Evolutionary conservation across 2,113 vertebrate genomes (phyloP).

Genomic region (Otolemur garnettii): DNA sequence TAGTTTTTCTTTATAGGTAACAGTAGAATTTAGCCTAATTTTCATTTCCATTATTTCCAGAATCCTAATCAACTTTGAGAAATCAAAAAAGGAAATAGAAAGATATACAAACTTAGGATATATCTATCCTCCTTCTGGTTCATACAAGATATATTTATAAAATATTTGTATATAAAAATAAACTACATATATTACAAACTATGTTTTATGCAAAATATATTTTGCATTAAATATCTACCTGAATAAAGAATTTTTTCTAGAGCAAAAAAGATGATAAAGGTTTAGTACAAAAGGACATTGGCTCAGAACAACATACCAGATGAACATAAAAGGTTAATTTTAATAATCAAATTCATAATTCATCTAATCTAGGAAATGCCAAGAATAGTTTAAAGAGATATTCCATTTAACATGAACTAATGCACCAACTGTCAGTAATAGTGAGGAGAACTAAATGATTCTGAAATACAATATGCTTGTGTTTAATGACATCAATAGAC

Average conservation of each 20-base stretch:
- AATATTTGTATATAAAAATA: constrained; percentile 80
- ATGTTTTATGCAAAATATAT: constrained; percentile 64
- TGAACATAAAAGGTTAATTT: constrained; percentile 87
- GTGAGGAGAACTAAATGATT: constrained; percentile 92
- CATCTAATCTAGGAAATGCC: constrained; percentile 85
- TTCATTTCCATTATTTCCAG: constrained; percentile 65
- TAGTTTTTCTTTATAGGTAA: constrained; percentile 37
- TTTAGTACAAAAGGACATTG: constrained; percentile 84
- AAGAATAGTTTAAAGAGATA: constrained; percentile 86
- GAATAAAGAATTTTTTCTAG: constrained; percentile 56
- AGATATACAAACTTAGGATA: constrained; percentile 55
- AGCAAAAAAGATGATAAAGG: constrained; percentile 66
- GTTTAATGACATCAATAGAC: constrained; percentile 93
- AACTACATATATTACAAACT: constrained; percentile 63
- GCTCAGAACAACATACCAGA: constrained; percentile 87
- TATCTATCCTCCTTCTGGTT: constrained; percentile 63
- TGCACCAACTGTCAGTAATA: constrained; percentile 91
- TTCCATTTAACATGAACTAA: constrained; percentile 87
- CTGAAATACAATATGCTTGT: constrained; percentile 89
- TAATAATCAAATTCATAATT: constrained; percentile 89
- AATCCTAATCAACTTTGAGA: constrained; percentile 52
- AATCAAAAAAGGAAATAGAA: constrained; percentile 37
- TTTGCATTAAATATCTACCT: constrained; percentile 77
- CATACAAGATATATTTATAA: constrained; percentile 72
- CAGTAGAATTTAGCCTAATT: constrained; percentile 44